Evolutionary conservation across 2,113 vertebrate species (phyloP), one percentile per base, ranked within the genome.

Genomic region (Macrotis lagotis): DNA sequence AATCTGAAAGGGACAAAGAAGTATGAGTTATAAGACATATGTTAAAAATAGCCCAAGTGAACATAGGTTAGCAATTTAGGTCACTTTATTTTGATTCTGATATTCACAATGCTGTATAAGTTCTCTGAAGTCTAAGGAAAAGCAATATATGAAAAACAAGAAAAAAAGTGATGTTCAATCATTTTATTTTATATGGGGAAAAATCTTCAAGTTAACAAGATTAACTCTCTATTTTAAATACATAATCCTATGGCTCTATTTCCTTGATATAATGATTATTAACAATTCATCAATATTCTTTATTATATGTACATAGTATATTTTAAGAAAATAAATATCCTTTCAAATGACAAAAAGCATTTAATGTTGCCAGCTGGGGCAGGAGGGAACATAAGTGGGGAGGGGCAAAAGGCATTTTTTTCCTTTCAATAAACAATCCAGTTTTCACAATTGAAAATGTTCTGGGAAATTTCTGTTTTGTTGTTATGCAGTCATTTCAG

Each of bases 301-400:
- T 98, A 97, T 95, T 98, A 9, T 94, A 16, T 25, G 93, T 93
- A 97, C 89, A 97, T 93, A 97, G 95, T 96, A 97, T 97, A 96
- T 97, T 98, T 98, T 97, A 97, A 97, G 96, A 97, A 95, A 98
- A 98, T 97, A 98, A 98, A 97, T 95, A 66, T 51, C 94, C 96
- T 97, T 93, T 95, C 55, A 97, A 97, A 93, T 97, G 16, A 96
- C 94, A 83, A 83, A 83, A 83, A 44, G 66, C 66, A 83, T 83
- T 44, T 83, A 83, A 83, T 44, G 16, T 83, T 83, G 66, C 66
- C 66, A 83, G 19, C n/a, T 44, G 37, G n/a, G 28, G 55, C 8
- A 0, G 26, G 31, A n/a, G 16, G 6, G 6, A 83, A 83, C 66
- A 19, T 83, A 6, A 44, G 19, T 83, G 66, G 66, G 37, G 66